Base-by-base conservation (phyloP, 1,140 invertebrate species). In the Wasmannia auropunctata region DNA sequence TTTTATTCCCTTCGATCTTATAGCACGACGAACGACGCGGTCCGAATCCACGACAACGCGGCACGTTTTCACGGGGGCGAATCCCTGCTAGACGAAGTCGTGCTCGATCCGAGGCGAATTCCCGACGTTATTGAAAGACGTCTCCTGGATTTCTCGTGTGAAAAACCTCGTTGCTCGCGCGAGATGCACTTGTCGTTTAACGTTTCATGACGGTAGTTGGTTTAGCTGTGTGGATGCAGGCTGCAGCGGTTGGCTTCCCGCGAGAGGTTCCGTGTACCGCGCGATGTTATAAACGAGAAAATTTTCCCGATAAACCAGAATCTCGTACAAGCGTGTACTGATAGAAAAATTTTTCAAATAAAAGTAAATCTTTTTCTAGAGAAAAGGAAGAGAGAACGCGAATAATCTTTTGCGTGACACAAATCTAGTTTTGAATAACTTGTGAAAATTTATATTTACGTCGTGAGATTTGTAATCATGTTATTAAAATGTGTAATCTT, bases 1-100 rank as follows among this genome's bases (percentile, higher is more conserved):
- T 85, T 58, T 87, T n/a, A n/a, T n/a, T 49, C 22, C 6, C 25
- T 84, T 43, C 69, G 65, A 70, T 75, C 69, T 84, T 49, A n/a
- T n/a, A 56, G 40, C 49, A 56, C 63, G 62, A 46, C 14, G 58
- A 43, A 69, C 76, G 77, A 70, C 34, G 67, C 79, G 65, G 49
- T 70, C 4, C 65, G 65, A 83, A 83, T 83, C 67, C 51, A 46
- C 63, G 63, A 67, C 63, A 14, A 67, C 67, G 51, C 6, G 25
- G n/a, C 79, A 69, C 63, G 49, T 72, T 58, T 40, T 7, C 49
- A 11, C 49, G 51, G 19, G 51, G 19, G 65, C 51, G 79, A 81
- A 81, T 81, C 65, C 79, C 6, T 62, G 28, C 58, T 67, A 34
- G 43, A 34, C 76, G n/a, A 49, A 31, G 37, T 70, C 65, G 79